A percentile compares a stretch with the other conserved stretches of the same genome.
Conservation (phyloP, 2,113 vertebrate genomes). For the Pleuronectes platessa region DNA sequence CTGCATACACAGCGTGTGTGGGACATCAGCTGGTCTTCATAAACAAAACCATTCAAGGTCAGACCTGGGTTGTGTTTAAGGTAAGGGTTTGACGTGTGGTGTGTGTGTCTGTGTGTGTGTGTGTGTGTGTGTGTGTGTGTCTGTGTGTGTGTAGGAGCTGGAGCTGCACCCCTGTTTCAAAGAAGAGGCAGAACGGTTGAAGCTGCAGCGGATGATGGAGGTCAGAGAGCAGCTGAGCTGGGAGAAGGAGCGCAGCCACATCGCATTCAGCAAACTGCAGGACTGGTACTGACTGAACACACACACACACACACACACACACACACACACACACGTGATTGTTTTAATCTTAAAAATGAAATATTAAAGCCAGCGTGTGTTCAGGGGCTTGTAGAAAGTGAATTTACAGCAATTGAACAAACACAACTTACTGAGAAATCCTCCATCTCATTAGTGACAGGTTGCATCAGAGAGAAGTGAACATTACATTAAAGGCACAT, state of each 20-base stretch:
- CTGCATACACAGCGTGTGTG: not conserved
- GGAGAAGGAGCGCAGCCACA: slow-evolving; percentile 85
- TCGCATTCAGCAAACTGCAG: slow-evolving; percentile 86
- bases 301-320: slow-evolving; percentile 17
- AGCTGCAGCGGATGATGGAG: slow-evolving; percentile 75
- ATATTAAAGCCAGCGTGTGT: no score
- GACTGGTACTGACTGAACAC: slow-evolving; percentile 74
- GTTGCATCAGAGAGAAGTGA: no score
- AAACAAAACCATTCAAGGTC: not conserved
- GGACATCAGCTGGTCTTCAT: not conserved
- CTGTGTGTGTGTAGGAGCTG: slow-evolving; percentile 81
- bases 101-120: not conserved
- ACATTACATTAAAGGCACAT: no score
- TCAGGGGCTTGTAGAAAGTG: no score
- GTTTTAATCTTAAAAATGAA: no score
- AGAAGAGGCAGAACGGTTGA: slow-evolving; percentile 82
- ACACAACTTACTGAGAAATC: no score
- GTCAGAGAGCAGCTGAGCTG: slow-evolving; percentile 86
- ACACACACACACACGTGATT: not conserved
- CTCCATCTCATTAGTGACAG: no score
- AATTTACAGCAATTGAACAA: no score
- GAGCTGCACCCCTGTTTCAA: slow-evolving; percentile 84
- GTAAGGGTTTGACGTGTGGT: not conserved
- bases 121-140: slow-evolving; percentile 22
- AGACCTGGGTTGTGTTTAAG: not conserved